These are phyloP conservation scores for Hirtodrosophila alboralis DNA, from an alignment of 2,888 invertebrate genomes.

Conservation along the genomic window DNA sequence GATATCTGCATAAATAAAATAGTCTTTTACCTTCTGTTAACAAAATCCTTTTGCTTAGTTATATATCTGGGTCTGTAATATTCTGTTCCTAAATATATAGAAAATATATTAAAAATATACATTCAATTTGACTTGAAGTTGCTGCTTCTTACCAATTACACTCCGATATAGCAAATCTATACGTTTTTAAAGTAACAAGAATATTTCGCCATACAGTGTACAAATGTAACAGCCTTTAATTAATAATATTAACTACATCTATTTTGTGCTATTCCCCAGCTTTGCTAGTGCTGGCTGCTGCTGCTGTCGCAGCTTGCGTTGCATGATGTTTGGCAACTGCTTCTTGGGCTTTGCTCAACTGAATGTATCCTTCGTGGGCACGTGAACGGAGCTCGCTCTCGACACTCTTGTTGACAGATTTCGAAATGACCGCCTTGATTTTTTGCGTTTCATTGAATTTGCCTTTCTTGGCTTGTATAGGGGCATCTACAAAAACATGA, in stretches of 20 bases:
- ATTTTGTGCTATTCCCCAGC: slow-evolving; percentile 32
- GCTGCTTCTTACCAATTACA: too few relatives aligned
- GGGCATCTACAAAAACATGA: slow-evolving; percentile 86
- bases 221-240: slow-evolving; percentile 1
- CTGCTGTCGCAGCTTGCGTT: slow-evolving; percentile 60
- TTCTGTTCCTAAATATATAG: too few relatives aligned
- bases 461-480: slow-evolving; percentile 87
- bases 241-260: slow-evolving; percentile 7
- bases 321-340: slow-evolving; percentile 84
- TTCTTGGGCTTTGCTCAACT: slow-evolving; percentile 85
- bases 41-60: too few relatives aligned
- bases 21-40: too few relatives aligned
- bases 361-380: slow-evolving; percentile 84
- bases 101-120: too few relatives aligned
- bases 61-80: too few relatives aligned
- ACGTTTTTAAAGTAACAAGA: background rate
- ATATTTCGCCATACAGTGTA: background rate
- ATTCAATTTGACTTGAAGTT: too few relatives aligned
- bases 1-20: too few relatives aligned
- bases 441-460: slow-evolving; percentile 86
- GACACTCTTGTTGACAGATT: slow-evolving; percentile 87
- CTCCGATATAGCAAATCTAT: too few relatives aligned
- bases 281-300: slow-evolving; percentile 40
- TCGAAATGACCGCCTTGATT: slow-evolving; percentile 87
- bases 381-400: slow-evolving; percentile 87